Conservation (phyloP, 2,888 invertebrate genomes). For the Octonoba sinensis region DNA sequence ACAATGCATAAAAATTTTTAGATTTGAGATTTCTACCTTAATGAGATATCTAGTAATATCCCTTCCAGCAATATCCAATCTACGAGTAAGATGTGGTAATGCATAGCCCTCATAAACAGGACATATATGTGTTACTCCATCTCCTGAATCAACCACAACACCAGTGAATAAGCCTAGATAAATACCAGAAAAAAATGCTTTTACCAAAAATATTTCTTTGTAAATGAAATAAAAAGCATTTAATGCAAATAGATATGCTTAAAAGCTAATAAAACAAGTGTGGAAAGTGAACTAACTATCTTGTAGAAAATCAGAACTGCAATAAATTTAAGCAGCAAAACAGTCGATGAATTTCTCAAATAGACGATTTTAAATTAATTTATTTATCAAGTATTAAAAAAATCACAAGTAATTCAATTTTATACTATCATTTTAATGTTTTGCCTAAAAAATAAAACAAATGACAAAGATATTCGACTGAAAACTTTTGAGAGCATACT, state of each 20-base stretch:
- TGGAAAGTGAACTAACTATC: background rate
- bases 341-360: no score
- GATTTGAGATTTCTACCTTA: constrained; percentile 77
- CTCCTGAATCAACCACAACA: constrained; percentile 98
- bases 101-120: constrained; percentile 98
- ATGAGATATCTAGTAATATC: constrained; percentile 98
- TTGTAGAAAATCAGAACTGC: background rate
- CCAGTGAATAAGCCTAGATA: constrained; percentile 87
- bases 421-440: no score
- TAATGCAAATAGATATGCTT: no score
- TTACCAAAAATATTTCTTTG: constrained; percentile 5
- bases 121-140: constrained; percentile 99
- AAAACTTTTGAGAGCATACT: no score
- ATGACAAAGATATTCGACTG: no score
- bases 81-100: constrained; percentile 91
- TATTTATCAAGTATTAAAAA: no score
- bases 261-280: no score
- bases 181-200: background rate
- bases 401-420: no score
- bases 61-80: constrained; percentile 96
- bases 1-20: background rate
- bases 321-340: no score
- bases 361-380: no score
- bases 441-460: no score
- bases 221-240: background rate